Percentiles rank a stretch among this genome's conserved stretches.
These are phyloP conservation scores for Whitmania pigra DNA, from an alignment of 1,140 invertebrate genomes.

Conservation along the genomic window DNA sequence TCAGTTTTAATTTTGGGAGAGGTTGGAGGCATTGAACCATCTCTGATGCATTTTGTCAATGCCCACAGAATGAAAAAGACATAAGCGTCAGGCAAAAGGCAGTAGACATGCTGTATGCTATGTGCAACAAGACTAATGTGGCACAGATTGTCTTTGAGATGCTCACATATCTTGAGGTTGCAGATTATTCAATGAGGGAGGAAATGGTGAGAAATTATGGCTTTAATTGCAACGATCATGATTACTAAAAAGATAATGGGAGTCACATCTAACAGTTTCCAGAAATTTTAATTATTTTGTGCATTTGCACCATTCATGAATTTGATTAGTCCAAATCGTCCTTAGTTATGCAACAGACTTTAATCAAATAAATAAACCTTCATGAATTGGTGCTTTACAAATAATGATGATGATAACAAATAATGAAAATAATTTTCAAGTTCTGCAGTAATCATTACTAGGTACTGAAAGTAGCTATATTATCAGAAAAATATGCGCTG, in stretches of 20 bases:
- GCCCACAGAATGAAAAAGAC: slow-evolving; percentile 78
- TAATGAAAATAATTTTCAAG: no score
- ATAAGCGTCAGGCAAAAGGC: slow-evolving; percentile 95
- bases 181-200: slow-evolving; percentile 98
- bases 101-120: slow-evolving; percentile 96
- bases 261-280: no score
- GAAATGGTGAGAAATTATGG: slow-evolving; percentile 67
- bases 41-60: slow-evolving; percentile 6
- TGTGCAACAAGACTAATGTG: slow-evolving; percentile 98
- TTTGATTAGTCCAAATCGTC: no score
- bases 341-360: no score
- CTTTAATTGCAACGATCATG: neutral
- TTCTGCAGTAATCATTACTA: slow-evolving; percentile 26
- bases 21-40: neutral
- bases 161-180: slow-evolving; percentile 95
- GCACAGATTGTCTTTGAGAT: slow-evolving; percentile 99
- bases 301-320: no score
- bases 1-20: neutral
- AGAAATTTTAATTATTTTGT: no score
- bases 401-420: no score
- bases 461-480: slow-evolving; percentile 93
- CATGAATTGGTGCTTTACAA: no score
- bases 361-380: no score
- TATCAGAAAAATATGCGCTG: slow-evolving; percentile 98
- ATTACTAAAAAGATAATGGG: neutral